Conservation (phyloP, 2,888 invertebrate species). For the Omphaloscelis lunosa region DNA sequence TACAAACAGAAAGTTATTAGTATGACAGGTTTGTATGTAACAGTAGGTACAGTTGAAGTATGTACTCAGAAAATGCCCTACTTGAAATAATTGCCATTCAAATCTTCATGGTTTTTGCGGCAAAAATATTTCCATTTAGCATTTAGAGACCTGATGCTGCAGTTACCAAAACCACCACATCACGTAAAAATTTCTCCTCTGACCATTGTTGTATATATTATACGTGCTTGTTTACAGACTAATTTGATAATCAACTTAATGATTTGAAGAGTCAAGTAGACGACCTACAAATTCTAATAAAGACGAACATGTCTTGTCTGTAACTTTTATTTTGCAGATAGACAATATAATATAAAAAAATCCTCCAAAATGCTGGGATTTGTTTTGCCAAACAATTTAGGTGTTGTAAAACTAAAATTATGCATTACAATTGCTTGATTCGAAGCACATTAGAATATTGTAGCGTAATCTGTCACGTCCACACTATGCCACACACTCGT, state of each 20-base stretch:
- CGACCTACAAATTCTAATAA: neutral
- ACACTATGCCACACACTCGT: too few relatives aligned
- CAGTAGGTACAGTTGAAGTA: neutral
- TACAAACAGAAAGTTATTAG: neutral
- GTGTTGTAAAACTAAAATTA: too few relatives aligned
- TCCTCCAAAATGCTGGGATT: too few relatives aligned
- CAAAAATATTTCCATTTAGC: neutral
- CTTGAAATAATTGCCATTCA: neutral
- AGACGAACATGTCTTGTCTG: neutral
- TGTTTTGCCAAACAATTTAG: too few relatives aligned
- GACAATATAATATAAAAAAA: too few relatives aligned
- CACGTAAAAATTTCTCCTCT: neutral
- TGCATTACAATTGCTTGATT: too few relatives aligned
- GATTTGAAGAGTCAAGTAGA: neutral
- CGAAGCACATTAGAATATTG: too few relatives aligned
- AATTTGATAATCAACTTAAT: neutral
- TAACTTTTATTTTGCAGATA: too few relatives aligned
- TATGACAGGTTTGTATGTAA: neutral
- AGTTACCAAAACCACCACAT: neutral
- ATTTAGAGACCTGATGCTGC: neutral
- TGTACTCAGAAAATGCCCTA: neutral
- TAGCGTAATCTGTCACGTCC: too few relatives aligned
- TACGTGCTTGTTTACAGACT: neutral
- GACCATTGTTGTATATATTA: too few relatives aligned
- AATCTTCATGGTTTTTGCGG: neutral